A percentile compares a stretch with the other conserved stretches of the same genome.
phyloP scores from a whole-genome alignment of 37 sponge, comb jelly and placozoan species.

The Lycopodina hypogea region DNA sequence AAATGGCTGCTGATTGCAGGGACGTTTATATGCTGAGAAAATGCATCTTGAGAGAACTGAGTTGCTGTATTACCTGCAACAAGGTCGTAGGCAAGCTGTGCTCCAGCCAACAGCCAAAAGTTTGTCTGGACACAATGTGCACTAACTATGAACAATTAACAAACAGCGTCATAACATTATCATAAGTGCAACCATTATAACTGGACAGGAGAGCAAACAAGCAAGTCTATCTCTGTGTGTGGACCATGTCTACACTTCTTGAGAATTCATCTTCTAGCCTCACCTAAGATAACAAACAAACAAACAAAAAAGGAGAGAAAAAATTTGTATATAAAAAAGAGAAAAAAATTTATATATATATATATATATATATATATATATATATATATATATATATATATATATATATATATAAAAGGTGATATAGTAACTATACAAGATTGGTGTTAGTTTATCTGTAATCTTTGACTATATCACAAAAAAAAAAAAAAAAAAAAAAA shows the following conservation, averaged over 20 bases:
- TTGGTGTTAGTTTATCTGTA: too few species aligned
- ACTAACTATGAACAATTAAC: not conserved
- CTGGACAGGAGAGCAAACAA: too few species aligned
- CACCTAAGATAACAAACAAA: slow-evolving; percentile 11
- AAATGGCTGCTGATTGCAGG: slow-evolving; percentile 45
- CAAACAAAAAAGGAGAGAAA: too few species aligned
- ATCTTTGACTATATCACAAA: too few species aligned
- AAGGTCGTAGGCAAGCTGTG: slow-evolving; percentile 63
- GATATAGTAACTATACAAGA: too few species aligned
- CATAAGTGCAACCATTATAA: not conserved
- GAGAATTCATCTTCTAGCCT: slow-evolving; percentile 56
- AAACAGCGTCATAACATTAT: not conserved
- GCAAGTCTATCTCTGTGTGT: slow-evolving; percentile 38
- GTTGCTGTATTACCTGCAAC: slow-evolving; percentile 93
- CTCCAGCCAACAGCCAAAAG: slow-evolving; percentile 20
- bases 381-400: not conserved
- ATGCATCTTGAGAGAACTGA: slow-evolving; percentile 82
- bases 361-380: not conserved
- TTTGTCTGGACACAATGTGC: not conserved
- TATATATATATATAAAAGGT: too few species aligned
- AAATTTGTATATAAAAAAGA: not conserved
- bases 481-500: too few species aligned
- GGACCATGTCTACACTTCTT: slow-evolving; percentile 41
- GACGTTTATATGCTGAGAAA: slow-evolving; percentile 81
- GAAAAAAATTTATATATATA: not conserved